phyloP scores from a whole-genome alignment of 2,888 invertebrate genomes.

The Trichacis sp. region DNA sequence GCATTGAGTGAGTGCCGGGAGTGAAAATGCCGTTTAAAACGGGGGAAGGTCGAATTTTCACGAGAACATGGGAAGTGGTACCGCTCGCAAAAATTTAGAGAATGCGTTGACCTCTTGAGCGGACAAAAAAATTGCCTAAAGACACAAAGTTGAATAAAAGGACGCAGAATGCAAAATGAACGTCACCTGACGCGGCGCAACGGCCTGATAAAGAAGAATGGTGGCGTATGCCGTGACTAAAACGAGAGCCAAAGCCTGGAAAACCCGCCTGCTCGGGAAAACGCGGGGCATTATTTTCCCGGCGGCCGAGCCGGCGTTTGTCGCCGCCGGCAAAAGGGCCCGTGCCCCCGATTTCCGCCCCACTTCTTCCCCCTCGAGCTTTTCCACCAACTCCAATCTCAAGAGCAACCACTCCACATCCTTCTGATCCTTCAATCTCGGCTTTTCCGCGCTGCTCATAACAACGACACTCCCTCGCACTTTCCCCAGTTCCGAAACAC shows the following conservation, averaged over 20 bases:
- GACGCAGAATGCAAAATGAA: constrained; percentile 36
- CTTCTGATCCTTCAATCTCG: constrained; percentile 49
- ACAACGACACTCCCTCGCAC: constrained; percentile 22
- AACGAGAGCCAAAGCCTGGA: constrained; percentile 69
- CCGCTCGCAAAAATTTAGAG: too few relatives aligned
- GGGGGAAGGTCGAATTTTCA: too few relatives aligned
- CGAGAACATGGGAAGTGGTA: too few relatives aligned
- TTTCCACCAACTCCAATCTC: constrained; percentile 46
- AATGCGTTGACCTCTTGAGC: too few relatives aligned
- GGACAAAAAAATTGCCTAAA: too few relatives aligned
- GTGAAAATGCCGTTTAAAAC: constrained; percentile 2
- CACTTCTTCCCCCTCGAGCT: constrained; percentile 42
- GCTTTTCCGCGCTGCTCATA: constrained; percentile 47
- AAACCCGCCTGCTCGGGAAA: constrained; percentile 64
- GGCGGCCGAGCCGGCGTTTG: constrained; percentile 69
- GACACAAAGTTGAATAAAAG: too few relatives aligned
- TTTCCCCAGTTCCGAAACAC: constrained; percentile 10
- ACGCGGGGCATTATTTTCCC: constrained; percentile 69
- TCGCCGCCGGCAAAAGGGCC: constrained; percentile 65
- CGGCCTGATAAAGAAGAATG: constrained; percentile 75
- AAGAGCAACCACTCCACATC: constrained; percentile 54
- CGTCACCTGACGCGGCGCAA: constrained; percentile 72
- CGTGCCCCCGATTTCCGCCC: constrained; percentile 41
- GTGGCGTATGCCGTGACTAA: constrained; percentile 74
- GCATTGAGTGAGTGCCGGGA: too few relatives aligned